A percentile compares a stretch with the other conserved stretches of the same genome.
Conservation (phyloP, 2,113 vertebrate species). For the Microcebus lehilahytsara region DNA sequence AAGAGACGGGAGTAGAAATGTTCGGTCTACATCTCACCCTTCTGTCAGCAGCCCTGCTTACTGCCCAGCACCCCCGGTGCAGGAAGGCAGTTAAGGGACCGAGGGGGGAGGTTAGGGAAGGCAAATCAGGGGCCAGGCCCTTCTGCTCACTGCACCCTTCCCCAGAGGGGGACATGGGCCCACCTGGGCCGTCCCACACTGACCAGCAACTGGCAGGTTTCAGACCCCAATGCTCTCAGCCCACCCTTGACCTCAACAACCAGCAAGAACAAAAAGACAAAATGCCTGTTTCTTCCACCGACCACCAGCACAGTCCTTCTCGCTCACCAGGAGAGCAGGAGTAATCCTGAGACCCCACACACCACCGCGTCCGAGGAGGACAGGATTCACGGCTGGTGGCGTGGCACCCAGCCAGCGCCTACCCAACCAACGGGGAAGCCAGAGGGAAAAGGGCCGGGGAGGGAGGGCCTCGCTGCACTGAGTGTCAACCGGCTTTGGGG, state of each 20-base stretch:
- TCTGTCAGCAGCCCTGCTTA: background rate
- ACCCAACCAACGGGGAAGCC: background rate
- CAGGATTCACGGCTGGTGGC: background rate
- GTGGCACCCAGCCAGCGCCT: constrained; percentile 16
- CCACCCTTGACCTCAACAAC: background rate
- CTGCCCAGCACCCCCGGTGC: background rate
- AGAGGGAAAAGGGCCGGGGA: background rate
- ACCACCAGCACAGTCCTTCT: background rate
- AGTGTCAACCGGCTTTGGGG: background rate
- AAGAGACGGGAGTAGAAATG: background rate
- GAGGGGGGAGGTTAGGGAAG: background rate
- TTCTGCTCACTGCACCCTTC: background rate
- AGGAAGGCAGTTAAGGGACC: background rate
- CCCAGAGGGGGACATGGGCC: background rate
- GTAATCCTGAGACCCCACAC: background rate
- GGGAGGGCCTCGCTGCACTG: background rate
- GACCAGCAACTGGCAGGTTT: background rate
- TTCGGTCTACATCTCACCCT: background rate
- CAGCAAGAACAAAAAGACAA: background rate
- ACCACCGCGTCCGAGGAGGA: background rate
- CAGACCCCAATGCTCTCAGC: background rate
- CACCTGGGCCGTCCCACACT: background rate
- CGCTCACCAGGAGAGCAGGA: background rate
- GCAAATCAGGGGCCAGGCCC: background rate
- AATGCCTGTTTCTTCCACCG: background rate